These are phyloP conservation scores for Gallinago paraguaiae DNA, from an alignment of 2,113 vertebrate genomes.

Conservation along the genomic window DNA sequence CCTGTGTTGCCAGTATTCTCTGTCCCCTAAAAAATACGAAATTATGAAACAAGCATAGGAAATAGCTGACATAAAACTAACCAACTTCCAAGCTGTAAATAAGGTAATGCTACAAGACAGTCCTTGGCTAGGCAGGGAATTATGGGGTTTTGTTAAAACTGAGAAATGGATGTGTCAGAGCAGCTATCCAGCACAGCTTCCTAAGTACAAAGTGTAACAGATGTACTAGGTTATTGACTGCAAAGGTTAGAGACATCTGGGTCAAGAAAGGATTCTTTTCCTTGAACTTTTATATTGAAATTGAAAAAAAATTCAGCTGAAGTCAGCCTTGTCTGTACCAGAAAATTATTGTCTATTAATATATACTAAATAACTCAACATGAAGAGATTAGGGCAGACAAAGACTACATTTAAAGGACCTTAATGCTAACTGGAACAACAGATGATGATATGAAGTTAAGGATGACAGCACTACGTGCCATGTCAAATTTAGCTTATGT, in stretches of 20 bases:
- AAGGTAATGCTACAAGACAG: neutral
- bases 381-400: neutral
- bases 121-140: neutral
- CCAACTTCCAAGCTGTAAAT: neutral
- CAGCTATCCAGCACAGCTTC: neutral
- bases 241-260: neutral
- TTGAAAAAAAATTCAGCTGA: neutral
- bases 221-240: neutral
- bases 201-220: neutral
- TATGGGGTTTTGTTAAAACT: neutral
- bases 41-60: neutral
- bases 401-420: neutral
- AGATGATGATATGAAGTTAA: neutral
- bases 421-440: conserved; percentile 1
- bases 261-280: neutral
- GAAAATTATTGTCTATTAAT: neutral
- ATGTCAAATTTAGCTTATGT: conserved; percentile 15
- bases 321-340: neutral
- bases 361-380: neutral
- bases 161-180: neutral
- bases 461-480: conserved; percentile 9
- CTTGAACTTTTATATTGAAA: neutral
- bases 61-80: neutral
- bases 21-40: neutral
- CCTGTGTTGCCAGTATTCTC: neutral